A percentile compares a stretch with the other conserved stretches of the same genome.
Evolutionary conservation across 1,140 invertebrate species (phyloP).

Genomic region (Drosophila azteca): DNA sequence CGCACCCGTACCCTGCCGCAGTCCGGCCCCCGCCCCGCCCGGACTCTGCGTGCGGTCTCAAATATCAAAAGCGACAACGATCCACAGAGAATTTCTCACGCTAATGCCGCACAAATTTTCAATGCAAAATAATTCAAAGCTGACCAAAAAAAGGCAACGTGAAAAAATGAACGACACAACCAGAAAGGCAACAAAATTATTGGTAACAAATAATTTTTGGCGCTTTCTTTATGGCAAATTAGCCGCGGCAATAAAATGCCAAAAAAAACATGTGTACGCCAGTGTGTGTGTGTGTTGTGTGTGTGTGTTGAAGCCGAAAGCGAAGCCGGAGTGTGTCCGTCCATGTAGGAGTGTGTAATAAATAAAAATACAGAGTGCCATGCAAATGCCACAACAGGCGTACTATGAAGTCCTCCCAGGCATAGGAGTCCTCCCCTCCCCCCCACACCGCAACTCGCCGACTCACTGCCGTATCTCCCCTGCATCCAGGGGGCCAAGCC

Average conservation of each 20-base stretch:
- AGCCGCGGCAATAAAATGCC: conserved; percentile 72
- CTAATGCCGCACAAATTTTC: conserved; percentile 54
- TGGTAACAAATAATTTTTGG: conserved; percentile 61
- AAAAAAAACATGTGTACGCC: conserved; percentile 43
- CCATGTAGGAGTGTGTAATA: conserved; percentile 58
- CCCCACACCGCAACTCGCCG: too few relatives aligned
- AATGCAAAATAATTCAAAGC: conserved; percentile 60
- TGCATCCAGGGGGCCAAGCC: conserved; percentile 9
- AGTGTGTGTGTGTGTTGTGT: conserved; percentile 24
- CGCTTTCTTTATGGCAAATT: conserved; percentile 78
- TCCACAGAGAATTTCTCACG: conserved; percentile 66
- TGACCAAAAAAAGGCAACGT: conserved; percentile 9
- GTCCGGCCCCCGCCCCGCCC: too few relatives aligned
- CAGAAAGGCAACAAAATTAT: conserved; percentile 49
- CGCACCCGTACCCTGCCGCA: not conserved
- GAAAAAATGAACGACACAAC: conserved; percentile 31
- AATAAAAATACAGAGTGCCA: conserved; percentile 65
- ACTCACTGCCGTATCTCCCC: not conserved
- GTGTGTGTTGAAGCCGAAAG: not conserved
- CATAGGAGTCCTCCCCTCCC: not conserved
- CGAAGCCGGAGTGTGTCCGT: not conserved
- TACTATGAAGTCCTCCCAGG: conserved; percentile 32
- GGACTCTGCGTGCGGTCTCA: conserved; percentile 32
- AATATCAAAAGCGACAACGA: conserved; percentile 56
- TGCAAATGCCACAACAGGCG: conserved; percentile 74